Percentiles rank a stretch among this genome's conserved stretches.
These are phyloP conservation scores for mouse (Mus musculus) DNA, from an alignment of 2,113 vertebrate species.

Conservation along the genomic window GRCm39 chr11:54465001-54465500, in stretches of 20 bases:
- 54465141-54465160: background rate
- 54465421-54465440: background rate
- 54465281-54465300: background rate
- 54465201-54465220: background rate
- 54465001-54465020: background rate
- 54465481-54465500: background rate
- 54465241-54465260: background rate
- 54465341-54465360: background rate
- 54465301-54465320: background rate
- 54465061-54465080: background rate
- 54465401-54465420: background rate
- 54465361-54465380: background rate
- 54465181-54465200: background rate
- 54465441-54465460: background rate
- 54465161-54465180: background rate
- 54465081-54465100: background rate
- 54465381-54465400: background rate
- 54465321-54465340: background rate
- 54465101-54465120: background rate
- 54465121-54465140: background rate
- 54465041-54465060: background rate
- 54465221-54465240: background rate
- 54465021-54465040: background rate
- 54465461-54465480: background rate
- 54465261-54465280: background rate